phyloP scores from a whole-genome alignment of 2,888 invertebrate genomes.

The Malthinus seriepunctatus region DNA sequence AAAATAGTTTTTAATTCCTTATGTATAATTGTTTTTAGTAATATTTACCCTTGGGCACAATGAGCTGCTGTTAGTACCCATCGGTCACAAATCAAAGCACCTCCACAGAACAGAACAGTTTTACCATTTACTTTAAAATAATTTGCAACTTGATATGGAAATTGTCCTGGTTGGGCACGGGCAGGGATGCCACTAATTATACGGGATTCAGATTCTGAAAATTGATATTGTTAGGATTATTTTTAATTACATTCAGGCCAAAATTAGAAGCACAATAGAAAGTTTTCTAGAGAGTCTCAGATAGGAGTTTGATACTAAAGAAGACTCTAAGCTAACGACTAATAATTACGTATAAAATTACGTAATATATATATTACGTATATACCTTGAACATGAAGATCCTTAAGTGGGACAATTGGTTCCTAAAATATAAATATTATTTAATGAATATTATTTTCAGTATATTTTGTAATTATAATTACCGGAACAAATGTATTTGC shows the following conservation, averaged over 20 bases:
- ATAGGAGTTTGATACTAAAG: too few species aligned
- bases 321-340: too few species aligned
- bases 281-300: neutral
- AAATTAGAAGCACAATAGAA: too few species aligned
- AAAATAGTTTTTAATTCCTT: neutral
- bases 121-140: neutral
- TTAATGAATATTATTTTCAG: neutral
- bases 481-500: neutral
- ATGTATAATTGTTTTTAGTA: neutral
- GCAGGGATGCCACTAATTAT: conserved; percentile 11
- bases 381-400: neutral
- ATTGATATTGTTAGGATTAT: neutral
- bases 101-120: conserved; percentile 23
- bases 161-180: conserved; percentile 10
- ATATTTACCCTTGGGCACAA: conserved; percentile 13
- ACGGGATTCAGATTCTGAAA: neutral
- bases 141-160: conserved; percentile 11
- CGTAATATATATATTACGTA: neutral
- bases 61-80: conserved; percentile 28
- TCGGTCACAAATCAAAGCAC: conserved; percentile 16
- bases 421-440: neutral
- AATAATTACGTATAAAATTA: too few species aligned
- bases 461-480: neutral
- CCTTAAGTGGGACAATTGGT: neutral
- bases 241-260: neutral